These are phyloP conservation scores for Nixonia krombeini DNA, from an alignment of 1,140 invertebrate species.

Conservation along the genomic window DNA sequence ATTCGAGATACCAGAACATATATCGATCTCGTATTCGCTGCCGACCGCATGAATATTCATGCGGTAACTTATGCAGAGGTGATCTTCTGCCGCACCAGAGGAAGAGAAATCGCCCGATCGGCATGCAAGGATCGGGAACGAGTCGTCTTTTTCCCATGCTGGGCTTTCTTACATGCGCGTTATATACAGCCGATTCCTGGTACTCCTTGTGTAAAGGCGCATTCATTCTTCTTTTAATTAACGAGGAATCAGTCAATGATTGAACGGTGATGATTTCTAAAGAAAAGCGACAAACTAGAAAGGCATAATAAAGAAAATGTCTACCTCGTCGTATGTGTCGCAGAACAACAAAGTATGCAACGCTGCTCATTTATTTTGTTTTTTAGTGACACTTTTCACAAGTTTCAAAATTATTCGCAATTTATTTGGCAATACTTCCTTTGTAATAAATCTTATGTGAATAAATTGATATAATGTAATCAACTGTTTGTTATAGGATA, in stretches of 20 bases:
- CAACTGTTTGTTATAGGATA: too few relatives aligned
- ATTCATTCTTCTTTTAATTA: constrained; percentile 61
- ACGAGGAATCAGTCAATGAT: constrained; percentile 62
- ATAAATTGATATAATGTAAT: too few relatives aligned
- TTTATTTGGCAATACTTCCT: too few relatives aligned
- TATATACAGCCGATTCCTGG: constrained; percentile 48
- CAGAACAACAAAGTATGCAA: too few relatives aligned
- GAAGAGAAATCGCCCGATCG: constrained; percentile 37
- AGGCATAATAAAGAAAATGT: too few relatives aligned
- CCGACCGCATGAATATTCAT: constrained; percentile 62
- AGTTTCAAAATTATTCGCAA: too few relatives aligned
- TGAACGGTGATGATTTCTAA: constrained; percentile 37
- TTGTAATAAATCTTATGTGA: too few relatives aligned
- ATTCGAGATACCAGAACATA: constrained; percentile 32
- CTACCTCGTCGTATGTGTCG: too few relatives aligned
- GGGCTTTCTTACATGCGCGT: constrained; percentile 54
- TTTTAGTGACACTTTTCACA: too few relatives aligned
- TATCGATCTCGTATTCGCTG: constrained; percentile 30
- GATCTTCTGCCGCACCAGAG: constrained; percentile 26
- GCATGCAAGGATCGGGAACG: constrained; percentile 45
- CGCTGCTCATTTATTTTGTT: too few relatives aligned
- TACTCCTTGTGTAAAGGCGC: constrained; percentile 46
- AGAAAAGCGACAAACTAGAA: constrained; percentile 4
- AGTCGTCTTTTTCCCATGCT: constrained; percentile 51
- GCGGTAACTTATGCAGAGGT: constrained; percentile 56